phyloP scores from a whole-genome alignment of 2,113 vertebrate genomes.

The Caranx melampygus region DNA sequence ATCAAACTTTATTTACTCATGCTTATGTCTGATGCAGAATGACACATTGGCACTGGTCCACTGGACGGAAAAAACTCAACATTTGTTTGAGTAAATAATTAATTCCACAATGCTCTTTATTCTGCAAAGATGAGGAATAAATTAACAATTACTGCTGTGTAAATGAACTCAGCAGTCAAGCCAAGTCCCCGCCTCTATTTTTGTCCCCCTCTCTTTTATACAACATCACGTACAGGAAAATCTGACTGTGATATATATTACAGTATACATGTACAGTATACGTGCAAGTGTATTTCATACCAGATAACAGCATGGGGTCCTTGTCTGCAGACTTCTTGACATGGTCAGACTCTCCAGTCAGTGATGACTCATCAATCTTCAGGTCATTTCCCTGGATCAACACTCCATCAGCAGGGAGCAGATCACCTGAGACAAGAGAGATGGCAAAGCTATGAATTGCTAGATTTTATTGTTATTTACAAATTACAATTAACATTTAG shows the following conservation, averaged over 20 bases:
- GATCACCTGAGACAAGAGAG: constrained; percentile 87
- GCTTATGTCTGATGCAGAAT: background rate
- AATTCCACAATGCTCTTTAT: background rate
- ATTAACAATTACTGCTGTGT: background rate
- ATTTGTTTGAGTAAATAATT: background rate
- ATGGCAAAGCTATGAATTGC: constrained; percentile 11
- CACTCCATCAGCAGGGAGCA: constrained; percentile 94
- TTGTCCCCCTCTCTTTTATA: background rate
- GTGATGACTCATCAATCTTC: constrained; percentile 98
- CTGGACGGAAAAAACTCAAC: background rate
- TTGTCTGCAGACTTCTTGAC: constrained; percentile 95
- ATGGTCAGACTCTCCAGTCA: constrained; percentile 98
- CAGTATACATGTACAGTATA: too few relatives aligned
- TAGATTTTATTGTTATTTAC: background rate
- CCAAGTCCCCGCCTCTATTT: background rate
- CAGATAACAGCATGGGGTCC: constrained; percentile 98
- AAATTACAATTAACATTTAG: background rate
- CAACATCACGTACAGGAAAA: background rate
- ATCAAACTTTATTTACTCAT: constrained; percentile 1
- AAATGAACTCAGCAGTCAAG: background rate
- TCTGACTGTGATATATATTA: background rate
- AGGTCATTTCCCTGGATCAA: constrained; percentile 98
- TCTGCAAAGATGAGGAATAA: background rate
- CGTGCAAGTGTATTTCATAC: constrained; percentile 76
- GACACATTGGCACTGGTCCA: background rate